Evolutionary conservation across 2,888 invertebrate genomes (phyloP).

Genomic region (Caenorhabditis sp.): DNA sequence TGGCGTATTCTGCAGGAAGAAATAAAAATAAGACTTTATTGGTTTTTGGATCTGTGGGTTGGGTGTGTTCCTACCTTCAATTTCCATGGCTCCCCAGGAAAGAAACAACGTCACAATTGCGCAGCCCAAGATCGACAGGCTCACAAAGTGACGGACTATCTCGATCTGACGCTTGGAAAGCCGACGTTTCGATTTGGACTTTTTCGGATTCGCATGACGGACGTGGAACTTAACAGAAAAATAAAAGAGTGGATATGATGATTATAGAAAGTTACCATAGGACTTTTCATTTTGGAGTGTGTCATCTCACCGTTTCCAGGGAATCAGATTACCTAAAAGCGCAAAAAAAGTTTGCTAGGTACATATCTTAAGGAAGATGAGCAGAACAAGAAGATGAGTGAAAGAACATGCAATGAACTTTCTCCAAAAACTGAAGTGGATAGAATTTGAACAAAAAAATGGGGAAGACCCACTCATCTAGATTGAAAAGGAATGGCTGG

Average conservation of each 20-base stretch:
- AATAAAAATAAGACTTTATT: not conserved
- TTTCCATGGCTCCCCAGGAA: slow-evolving; percentile 35
- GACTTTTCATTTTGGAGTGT: not conserved
- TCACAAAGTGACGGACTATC: slow-evolving; percentile 8
- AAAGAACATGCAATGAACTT: no score
- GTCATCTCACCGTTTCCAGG: not conserved
- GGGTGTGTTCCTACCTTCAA: slow-evolving; percentile 18
- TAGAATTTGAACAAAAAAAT: not conserved
- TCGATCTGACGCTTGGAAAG: slow-evolving; percentile 7
- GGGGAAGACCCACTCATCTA: slow-evolving; percentile 35
- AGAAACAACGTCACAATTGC: slow-evolving; percentile 9
- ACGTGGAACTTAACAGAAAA: no score
- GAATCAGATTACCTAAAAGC: not conserved
- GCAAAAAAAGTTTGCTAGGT: no score
- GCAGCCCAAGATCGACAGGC: not conserved
- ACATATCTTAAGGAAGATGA: no score
- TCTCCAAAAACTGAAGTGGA: slow-evolving; percentile 1
- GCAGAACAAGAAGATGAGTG: no score
- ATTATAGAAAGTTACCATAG: slow-evolving; percentile 4
- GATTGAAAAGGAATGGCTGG: slow-evolving; percentile 40
- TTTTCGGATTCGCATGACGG: no score
- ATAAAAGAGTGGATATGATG: not conserved
- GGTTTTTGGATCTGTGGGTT: not conserved
- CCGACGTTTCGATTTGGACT: not conserved
- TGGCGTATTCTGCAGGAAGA: slow-evolving; percentile 30